phyloP scores from a whole-genome alignment of 2,888 invertebrate genomes.

The Cetonia aurata region DNA sequence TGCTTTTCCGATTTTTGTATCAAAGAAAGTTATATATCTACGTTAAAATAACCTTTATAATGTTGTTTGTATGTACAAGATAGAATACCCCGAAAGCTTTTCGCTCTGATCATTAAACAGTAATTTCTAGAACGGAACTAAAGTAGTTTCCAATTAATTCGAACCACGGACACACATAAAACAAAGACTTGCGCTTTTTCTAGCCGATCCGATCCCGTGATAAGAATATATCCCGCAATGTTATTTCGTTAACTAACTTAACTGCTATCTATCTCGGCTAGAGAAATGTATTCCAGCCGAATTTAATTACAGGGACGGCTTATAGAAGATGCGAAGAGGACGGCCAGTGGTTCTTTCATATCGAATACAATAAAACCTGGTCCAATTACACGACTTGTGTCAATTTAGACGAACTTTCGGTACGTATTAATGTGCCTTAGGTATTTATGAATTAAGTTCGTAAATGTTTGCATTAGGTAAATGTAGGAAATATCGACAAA shows the following conservation, averaged over 20 bases:
- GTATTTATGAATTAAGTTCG: no score
- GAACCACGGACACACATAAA: conserved; percentile 10
- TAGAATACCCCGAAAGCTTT: no score
- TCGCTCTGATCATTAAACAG: no score
- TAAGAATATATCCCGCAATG: background rate
- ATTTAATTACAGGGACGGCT: conserved; percentile 75
- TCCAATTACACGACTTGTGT: conserved; percentile 93
- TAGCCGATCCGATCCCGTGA: background rate
- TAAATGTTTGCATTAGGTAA: no score
- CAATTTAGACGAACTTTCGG: conserved; percentile 76
- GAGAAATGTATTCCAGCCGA: conserved; percentile 17
- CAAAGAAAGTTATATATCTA: no score
- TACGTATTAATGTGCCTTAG: conserved; percentile 63
- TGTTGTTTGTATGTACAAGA: no score
- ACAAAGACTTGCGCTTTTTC: background rate
- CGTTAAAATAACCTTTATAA: no score
- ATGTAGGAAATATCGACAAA: no score
- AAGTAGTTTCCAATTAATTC: background rate
- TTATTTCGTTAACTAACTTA: background rate
- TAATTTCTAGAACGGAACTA: no score
- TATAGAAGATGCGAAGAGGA: conserved; percentile 84
- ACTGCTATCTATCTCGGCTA: background rate
- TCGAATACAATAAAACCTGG: conserved; percentile 82
- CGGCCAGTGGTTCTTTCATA: conserved; percentile 88
- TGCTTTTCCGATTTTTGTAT: no score